Conservation (phyloP, 2,888 invertebrate species). For the Graphium colonna region DNA sequence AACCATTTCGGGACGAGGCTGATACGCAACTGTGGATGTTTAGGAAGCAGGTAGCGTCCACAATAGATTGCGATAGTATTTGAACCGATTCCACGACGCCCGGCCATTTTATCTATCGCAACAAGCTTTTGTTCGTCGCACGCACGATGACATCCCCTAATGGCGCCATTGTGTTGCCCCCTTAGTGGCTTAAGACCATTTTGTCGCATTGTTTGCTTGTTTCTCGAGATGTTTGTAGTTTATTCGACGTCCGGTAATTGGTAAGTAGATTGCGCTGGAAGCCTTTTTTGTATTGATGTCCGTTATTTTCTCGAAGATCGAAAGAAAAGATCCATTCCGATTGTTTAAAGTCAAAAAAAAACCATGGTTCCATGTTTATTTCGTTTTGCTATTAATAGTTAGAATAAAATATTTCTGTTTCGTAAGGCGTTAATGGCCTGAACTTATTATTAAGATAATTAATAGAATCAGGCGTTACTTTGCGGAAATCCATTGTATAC, state of each 20-base stretch:
- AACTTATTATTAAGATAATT: no score
- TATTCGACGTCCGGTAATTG: no score
- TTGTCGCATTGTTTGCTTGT: conserved; percentile 19
- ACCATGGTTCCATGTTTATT: no score
- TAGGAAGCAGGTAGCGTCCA: conserved; percentile 54
- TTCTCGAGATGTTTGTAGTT: conserved; percentile 8
- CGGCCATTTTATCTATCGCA: conserved; percentile 73
- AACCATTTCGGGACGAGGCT: conserved; percentile 49
- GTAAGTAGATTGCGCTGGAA: no score
- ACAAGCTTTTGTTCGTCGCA: conserved; percentile 69
- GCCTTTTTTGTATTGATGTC: no score
- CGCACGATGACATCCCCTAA: conserved; percentile 76
- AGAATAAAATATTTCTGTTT: no score
- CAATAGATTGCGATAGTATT: conserved; percentile 49
- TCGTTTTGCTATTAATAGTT: no score
- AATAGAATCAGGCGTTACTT: no score
- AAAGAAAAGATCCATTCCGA: neutral
- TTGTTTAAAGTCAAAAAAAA: no score
- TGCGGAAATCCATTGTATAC: no score
- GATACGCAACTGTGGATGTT: conserved; percentile 31
- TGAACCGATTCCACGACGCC: conserved; percentile 44
- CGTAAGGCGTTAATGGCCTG: no score
- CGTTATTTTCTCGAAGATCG: no score
- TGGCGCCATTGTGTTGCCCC: conserved; percentile 62
- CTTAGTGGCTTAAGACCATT: conserved; percentile 42